Evolutionary conservation across 2,888 invertebrate species (phyloP).

Genomic region (Rhagonycha fulva): DNA sequence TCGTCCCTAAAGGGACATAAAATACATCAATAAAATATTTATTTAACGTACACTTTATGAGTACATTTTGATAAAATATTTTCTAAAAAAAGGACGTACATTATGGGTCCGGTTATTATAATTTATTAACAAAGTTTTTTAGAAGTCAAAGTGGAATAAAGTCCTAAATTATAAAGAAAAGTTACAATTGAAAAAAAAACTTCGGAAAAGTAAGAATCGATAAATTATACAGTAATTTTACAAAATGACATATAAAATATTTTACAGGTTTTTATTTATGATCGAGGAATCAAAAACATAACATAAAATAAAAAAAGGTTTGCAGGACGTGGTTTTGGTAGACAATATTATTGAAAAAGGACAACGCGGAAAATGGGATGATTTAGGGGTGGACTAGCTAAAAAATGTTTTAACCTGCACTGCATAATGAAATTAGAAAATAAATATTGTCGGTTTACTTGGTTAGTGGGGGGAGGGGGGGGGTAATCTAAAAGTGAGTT

Average conservation of each 20-base stretch:
- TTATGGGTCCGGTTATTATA: background rate
- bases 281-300: background rate
- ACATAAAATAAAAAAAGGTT: background rate
- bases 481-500: no score
- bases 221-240: background rate
- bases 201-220: background rate
- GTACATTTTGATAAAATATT: background rate
- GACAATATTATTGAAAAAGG: background rate
- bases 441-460: no score
- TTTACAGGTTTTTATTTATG: background rate
- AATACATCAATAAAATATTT: background rate
- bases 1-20: background rate
- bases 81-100: background rate
- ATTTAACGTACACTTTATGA: background rate
- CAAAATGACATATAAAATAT: background rate
- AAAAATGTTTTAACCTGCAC: no score
- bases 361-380: background rate
- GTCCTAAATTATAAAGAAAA: background rate
- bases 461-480: no score
- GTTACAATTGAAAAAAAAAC: background rate
- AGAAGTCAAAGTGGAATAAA: background rate
- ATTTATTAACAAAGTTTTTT: background rate
- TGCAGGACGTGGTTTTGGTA: background rate
- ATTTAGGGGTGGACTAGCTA: background rate
- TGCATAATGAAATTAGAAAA: no score